Evolutionary conservation across 2,113 vertebrate species (phyloP).

Genomic region (Proteles cristata): DNA sequence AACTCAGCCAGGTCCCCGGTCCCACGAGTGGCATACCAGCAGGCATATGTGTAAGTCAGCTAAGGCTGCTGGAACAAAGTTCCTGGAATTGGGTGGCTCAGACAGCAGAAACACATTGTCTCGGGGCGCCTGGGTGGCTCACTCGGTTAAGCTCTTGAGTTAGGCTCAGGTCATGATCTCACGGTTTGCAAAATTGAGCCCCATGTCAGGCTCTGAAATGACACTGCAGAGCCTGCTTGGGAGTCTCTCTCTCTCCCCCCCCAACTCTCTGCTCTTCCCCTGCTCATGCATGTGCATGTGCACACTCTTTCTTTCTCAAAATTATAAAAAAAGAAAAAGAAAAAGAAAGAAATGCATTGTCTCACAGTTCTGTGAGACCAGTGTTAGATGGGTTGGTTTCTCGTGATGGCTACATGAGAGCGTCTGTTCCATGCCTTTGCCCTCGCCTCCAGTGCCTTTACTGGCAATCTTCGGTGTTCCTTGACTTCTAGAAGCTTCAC

Average conservation of each 20-base stretch:
- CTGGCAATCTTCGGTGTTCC: background rate
- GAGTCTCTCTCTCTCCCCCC: no score
- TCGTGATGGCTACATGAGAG: background rate
- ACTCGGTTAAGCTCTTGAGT: no score
- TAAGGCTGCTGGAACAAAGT: background rate
- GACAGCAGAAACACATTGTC: background rate
- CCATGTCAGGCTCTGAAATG: no score
- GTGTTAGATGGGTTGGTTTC: background rate
- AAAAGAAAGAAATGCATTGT: background rate
- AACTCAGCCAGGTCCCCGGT: background rate
- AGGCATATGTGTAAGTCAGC: fast-evolving
- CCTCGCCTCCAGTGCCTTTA: background rate
- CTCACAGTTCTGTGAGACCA: background rate
- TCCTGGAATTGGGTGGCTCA: background rate
- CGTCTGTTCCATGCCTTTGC: background rate
- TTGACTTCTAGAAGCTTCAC: background rate
- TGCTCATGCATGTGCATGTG: no score
- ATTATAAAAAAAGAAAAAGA: no score
- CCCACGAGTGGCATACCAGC: background rate
- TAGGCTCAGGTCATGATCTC: no score
- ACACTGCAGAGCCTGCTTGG: no score
- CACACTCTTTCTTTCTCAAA: no score
- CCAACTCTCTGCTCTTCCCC: no score
- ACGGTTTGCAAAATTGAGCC: no score
- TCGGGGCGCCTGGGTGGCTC: no score